Conservation (phyloP, 2,888 invertebrate species). For the Harpalus rubripes region DNA sequence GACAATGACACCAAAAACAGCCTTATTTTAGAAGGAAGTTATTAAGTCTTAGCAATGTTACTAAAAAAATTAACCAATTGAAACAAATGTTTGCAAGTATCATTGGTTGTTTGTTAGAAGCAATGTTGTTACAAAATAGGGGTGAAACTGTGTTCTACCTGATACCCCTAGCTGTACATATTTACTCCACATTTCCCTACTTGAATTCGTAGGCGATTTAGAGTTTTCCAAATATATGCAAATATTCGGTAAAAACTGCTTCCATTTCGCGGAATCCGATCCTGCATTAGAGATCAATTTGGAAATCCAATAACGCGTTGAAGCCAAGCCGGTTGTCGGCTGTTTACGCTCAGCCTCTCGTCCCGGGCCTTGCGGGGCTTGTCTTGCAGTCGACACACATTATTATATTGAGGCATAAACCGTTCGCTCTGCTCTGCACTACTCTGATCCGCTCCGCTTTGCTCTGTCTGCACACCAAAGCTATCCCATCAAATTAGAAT, state of each 20-base stretch:
- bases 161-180: too few relatives aligned
- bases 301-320: conserved; percentile 62
- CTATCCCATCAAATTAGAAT: conserved; percentile 61
- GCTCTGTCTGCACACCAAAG: not conserved
- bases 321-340: conserved; percentile 27
- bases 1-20: too few relatives aligned
- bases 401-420: conserved; percentile 62
- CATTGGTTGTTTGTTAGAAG: too few relatives aligned
- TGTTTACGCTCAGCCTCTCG: conserved; percentile 54
- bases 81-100: too few relatives aligned
- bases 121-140: too few relatives aligned
- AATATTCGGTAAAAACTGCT: not conserved
- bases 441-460: too few relatives aligned
- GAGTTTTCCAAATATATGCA: not conserved
- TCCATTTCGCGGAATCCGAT: not conserved
- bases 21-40: too few relatives aligned
- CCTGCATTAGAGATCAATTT: conserved; percentile 61
- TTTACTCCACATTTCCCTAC: too few relatives aligned
- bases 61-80: too few relatives aligned
- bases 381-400: conserved; percentile 63
- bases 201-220: too few relatives aligned
- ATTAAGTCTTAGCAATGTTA: too few relatives aligned
- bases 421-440: conserved; percentile 46
- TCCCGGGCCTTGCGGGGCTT: conserved; percentile 10
- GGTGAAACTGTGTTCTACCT: too few relatives aligned